phyloP scores from a whole-genome alignment of 2,113 vertebrate genomes.

The Polypterus bichir region DNA sequence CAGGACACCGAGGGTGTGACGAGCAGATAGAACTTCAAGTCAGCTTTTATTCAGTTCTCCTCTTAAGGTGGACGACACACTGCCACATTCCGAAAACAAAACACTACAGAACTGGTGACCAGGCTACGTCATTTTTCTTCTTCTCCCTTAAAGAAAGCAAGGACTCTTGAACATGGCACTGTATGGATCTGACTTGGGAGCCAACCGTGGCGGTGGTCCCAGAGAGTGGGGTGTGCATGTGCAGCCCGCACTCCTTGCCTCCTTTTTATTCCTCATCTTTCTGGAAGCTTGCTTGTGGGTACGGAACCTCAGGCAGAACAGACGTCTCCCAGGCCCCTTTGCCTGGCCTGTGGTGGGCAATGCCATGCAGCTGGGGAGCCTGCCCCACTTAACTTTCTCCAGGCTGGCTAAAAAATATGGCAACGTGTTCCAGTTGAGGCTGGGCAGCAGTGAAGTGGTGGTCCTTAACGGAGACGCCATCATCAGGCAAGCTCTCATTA shows the following conservation, averaged over 20 bases:
- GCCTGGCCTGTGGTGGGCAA: slow-evolving; percentile 66
- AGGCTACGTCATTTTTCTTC: background rate
- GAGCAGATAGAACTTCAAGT: too few species aligned
- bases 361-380: slow-evolving; percentile 62
- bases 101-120: background rate
- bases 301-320: slow-evolving; percentile 33
- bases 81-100: background rate
- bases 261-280: slow-evolving; percentile 45
- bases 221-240: slow-evolving; percentile 47
- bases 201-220: slow-evolving; percentile 48
- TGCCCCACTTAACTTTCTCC: slow-evolving; percentile 60
- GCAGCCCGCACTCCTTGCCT: slow-evolving; percentile 39
- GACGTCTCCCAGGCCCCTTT: slow-evolving; percentile 53
- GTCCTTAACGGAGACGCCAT: slow-evolving; percentile 60
- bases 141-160: background rate
- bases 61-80: too few species aligned
- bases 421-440: slow-evolving; percentile 57
- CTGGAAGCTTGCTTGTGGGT: slow-evolving; percentile 53
- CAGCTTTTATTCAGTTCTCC: too few species aligned
- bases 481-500: slow-evolving; percentile 59
- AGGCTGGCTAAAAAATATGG: slow-evolving; percentile 54
- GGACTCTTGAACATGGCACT: slow-evolving; percentile 30
- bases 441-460: slow-evolving; percentile 59
- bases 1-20: too few species aligned
- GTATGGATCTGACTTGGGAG: slow-evolving; percentile 42